These are phyloP conservation scores for Taeniopygia guttata DNA, from an alignment of 2,797 vertebrate genomes.

Conservation along the genomic window DNA sequence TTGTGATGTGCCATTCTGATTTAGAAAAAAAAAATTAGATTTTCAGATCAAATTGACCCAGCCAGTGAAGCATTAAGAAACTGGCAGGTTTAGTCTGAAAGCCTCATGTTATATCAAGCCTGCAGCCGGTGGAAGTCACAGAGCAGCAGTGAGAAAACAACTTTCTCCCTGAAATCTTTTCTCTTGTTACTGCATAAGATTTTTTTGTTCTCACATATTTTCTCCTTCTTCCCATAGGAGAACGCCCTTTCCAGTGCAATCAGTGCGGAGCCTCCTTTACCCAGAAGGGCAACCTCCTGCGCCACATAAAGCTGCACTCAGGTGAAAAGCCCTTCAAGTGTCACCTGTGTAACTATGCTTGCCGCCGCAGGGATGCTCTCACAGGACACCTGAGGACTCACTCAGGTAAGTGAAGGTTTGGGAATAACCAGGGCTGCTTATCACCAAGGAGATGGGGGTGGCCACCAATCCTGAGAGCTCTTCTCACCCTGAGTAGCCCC, in stretches of 20 bases:
- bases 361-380: slow-evolving; percentile 96
- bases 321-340: slow-evolving; percentile 99
- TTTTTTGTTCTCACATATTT: slow-evolving; percentile 64
- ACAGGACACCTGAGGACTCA: slow-evolving; percentile 96
- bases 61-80: slow-evolving; percentile 99
- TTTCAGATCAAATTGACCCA: slow-evolving; percentile 99
- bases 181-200: slow-evolving; percentile 46
- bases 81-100: slow-evolving; percentile 98
- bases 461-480: neutral
- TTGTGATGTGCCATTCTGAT: slow-evolving; percentile 99
- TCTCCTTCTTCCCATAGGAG: slow-evolving; percentile 78
- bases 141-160: slow-evolving; percentile 79
- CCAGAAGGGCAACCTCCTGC: slow-evolving; percentile 97
- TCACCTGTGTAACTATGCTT: slow-evolving; percentile 98
- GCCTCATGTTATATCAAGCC: slow-evolving; percentile 96
- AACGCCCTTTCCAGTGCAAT: slow-evolving; percentile 97
- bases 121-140: slow-evolving; percentile 81
- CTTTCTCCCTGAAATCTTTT: slow-evolving; percentile 80
- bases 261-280: slow-evolving; percentile 99
- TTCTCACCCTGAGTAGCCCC: neutral
- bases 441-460: neutral
- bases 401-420: slow-evolving; percentile 82
- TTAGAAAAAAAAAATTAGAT: slow-evolving; percentile 99
- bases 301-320: slow-evolving; percentile 98
- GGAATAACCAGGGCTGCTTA: neutral